These are phyloP conservation scores for Saguinus midas DNA, from an alignment of 2,113 vertebrate genomes.

Conservation along the genomic window DNA sequence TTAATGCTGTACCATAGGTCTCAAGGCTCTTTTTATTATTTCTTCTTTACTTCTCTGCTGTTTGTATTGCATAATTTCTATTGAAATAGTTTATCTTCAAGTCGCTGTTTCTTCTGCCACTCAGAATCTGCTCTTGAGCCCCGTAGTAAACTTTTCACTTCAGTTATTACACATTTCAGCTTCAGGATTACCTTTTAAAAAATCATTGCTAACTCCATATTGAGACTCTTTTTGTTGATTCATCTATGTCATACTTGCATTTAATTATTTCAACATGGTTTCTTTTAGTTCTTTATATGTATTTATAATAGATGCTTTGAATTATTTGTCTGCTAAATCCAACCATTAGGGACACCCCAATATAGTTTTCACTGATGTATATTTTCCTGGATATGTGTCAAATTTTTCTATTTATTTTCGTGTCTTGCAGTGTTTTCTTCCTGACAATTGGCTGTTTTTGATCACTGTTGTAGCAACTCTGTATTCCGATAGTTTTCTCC, in stretches of 20 bases:
- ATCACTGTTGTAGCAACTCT: not conserved
- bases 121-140: not conserved
- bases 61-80: not conserved
- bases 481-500: not conserved
- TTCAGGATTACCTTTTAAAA: not conserved
- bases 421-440: not conserved
- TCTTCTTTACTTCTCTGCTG: not conserved
- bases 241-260: not conserved
- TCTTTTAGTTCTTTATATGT: not conserved
- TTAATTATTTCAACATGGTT: not conserved
- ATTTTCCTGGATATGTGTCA: not conserved
- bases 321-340: not conserved
- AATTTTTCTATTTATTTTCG: not conserved
- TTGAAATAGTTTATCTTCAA: not conserved
- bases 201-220: not conserved
- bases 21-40: not conserved
- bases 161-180: not conserved
- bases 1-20: not conserved
- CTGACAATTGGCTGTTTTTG: not conserved
- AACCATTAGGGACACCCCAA: not conserved
- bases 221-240: not conserved
- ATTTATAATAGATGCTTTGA: not conserved
- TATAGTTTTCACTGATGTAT: not conserved
- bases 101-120: not conserved
- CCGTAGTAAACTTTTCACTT: not conserved